phyloP scores from a whole-genome alignment of 2,888 invertebrate species.

The Ectobius pallidus region DNA sequence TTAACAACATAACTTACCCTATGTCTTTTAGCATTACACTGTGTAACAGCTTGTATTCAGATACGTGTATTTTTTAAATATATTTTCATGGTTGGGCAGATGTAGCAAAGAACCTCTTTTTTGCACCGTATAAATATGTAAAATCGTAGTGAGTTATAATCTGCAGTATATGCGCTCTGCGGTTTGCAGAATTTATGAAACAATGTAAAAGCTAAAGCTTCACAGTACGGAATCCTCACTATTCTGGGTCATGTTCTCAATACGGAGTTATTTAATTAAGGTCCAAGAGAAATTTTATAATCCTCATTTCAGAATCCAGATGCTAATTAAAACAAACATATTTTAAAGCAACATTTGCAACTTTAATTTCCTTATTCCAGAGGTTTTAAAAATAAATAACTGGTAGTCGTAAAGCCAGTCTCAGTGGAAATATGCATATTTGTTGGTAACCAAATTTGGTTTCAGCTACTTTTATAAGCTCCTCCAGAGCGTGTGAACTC shows the following conservation, averaged over 20 bases:
- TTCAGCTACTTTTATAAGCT: no score
- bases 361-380: neutral
- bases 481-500: no score
- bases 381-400: no score
- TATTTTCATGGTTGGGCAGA: neutral
- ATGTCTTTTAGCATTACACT: no score
- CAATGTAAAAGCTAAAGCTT: neutral
- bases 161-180: conserved; percentile 7
- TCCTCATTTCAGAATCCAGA: neutral
- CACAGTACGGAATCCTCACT: neutral
- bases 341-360: neutral
- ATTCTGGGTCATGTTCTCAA: neutral
- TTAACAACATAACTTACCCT: no score
- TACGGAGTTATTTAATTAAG: neutral
- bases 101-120: neutral
- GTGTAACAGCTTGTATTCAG: conserved; percentile 15
- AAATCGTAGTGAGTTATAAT: neutral
- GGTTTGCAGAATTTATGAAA: conserved; percentile 11
- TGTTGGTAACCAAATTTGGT: no score
- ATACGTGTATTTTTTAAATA: neutral
- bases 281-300: neutral
- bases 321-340: conserved; percentile 1
- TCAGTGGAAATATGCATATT: no score
- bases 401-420: no score
- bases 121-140: neutral